phyloP scores from a whole-genome alignment of 2,797 vertebrate genomes.

The Pseudomugil tenellus region DNA sequence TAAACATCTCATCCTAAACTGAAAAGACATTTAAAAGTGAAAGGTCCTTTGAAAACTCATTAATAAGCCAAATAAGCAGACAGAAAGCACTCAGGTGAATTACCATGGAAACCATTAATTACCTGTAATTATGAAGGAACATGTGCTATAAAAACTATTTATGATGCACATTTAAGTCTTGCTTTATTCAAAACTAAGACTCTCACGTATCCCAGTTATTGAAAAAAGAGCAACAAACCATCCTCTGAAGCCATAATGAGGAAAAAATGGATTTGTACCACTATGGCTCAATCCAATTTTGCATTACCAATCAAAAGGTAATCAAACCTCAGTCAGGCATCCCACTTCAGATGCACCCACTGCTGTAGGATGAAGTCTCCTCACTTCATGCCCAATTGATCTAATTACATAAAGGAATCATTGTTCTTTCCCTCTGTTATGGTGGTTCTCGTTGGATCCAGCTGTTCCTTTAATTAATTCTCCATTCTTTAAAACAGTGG shows the following conservation, averaged over 20 bases:
- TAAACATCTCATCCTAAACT: conserved; percentile 29
- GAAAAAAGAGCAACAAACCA: conserved; percentile 71
- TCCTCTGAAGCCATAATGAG: conserved; percentile 74
- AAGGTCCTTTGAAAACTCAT: conserved; percentile 72
- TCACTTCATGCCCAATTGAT: conserved; percentile 87
- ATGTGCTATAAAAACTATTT: conserved; percentile 86
- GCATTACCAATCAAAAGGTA: conserved; percentile 80
- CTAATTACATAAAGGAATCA: conserved; percentile 83
- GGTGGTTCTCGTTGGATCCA: conserved; percentile 72
- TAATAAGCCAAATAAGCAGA: conserved; percentile 71
- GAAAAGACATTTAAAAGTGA: conserved; percentile 56
- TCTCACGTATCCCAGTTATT: conserved; percentile 40
- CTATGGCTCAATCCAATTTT: conserved; percentile 63
- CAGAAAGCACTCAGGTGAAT: conserved; percentile 83
- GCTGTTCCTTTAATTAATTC: conserved; percentile 84
- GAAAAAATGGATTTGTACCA: conserved; percentile 75
- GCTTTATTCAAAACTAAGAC: conserved; percentile 72
- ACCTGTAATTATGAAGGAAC: conserved; percentile 82
- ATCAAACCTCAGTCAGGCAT: conserved; percentile 81
- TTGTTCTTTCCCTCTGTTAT: conserved; percentile 71
- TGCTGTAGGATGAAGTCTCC: conserved; percentile 76
- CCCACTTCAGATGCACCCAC: conserved; percentile 75
- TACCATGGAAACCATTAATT: conserved; percentile 81
- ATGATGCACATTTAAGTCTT: conserved; percentile 76
- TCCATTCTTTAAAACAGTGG: conserved; percentile 80